phyloP scores from a whole-genome alignment of 2,797 vertebrate genomes.

The Leptatherina wallacei region DNA sequence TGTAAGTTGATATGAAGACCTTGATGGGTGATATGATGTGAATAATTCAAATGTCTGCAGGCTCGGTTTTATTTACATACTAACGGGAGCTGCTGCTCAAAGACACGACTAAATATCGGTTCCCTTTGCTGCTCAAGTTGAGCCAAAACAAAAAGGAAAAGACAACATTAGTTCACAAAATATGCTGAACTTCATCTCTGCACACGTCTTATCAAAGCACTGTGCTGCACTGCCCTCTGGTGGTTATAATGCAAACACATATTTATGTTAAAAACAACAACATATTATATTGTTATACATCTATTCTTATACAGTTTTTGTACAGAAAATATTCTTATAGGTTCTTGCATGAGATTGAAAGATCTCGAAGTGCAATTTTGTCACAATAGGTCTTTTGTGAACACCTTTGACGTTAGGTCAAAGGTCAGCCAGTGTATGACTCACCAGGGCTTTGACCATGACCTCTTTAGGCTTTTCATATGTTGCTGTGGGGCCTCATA shows the following conservation, averaged over 20 bases:
- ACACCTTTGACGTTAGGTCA: conserved; percentile 34
- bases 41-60: conserved; percentile 42
- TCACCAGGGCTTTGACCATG: conserved; percentile 52
- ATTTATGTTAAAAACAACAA: background rate
- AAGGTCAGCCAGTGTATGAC: conserved; percentile 40
- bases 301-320: background rate
- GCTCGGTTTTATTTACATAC: conserved; percentile 28
- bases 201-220: background rate
- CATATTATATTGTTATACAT: background rate
- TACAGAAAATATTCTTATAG: background rate
- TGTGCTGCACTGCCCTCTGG: conserved; percentile 53
- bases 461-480: conserved; percentile 37
- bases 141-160: background rate
- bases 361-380: background rate
- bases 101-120: background rate
- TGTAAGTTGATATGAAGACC: conserved; percentile 43
- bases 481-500: conserved; percentile 36
- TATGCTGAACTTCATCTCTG: background rate
- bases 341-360: background rate
- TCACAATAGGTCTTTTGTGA: conserved; percentile 17
- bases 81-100: background rate
- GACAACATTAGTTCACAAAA: background rate
- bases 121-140: background rate
- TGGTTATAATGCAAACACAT: conserved; percentile 31
- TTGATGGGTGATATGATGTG: conserved; percentile 28